phyloP scores from a whole-genome alignment of 1,140 invertebrate genomes.

The Diachasmimorpha longicaudata region DNA sequence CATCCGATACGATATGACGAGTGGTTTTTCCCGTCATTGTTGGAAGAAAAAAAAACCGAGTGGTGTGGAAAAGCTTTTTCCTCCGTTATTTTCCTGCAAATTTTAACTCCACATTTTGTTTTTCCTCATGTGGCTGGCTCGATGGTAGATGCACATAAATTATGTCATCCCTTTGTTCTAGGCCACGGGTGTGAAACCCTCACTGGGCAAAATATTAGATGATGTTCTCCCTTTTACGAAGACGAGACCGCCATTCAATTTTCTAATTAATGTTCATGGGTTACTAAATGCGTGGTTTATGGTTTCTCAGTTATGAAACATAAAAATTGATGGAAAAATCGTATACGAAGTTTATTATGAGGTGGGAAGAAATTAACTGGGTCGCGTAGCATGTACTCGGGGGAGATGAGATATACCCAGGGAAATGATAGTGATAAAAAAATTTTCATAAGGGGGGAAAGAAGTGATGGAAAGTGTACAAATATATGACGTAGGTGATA shows the following conservation, averaged over 20 bases:
- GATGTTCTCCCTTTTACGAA: background rate
- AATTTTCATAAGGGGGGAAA: background rate
- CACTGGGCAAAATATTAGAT: background rate
- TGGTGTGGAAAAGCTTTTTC: background rate
- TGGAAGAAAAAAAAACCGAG: background rate
- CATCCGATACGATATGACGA: background rate
- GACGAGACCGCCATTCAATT: conserved; percentile 11
- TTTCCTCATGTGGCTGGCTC: background rate
- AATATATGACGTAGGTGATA: background rate
- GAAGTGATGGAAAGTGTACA: background rate
- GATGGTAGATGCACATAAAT: background rate
- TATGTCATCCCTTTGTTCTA: background rate
- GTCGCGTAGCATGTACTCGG: background rate
- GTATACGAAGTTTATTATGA: background rate
- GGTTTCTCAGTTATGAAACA: background rate
- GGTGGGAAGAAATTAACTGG: background rate
- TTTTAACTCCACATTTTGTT: background rate
- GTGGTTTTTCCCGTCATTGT: background rate
- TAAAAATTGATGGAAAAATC: background rate
- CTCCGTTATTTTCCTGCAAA: background rate
- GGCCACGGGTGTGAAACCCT: background rate
- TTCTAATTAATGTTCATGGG: conserved; percentile 13
- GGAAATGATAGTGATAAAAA: background rate
- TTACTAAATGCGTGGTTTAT: conserved; percentile 1
- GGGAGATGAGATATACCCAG: background rate